Evolutionary conservation across 2,888 invertebrate species (phyloP).

Genomic region (Thalpophila matura): DNA sequence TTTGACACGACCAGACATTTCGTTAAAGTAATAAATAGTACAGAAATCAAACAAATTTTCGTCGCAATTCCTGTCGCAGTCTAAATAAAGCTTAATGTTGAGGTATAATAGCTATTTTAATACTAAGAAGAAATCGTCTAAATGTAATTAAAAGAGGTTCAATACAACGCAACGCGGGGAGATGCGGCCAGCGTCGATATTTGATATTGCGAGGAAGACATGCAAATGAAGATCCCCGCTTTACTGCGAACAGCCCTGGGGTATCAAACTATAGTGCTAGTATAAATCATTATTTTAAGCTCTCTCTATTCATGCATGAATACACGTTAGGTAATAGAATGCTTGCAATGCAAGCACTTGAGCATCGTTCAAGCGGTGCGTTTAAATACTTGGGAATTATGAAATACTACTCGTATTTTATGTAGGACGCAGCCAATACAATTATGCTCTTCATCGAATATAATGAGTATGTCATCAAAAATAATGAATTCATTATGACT

Average conservation of each 20-base stretch:
- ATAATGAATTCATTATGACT: slow-evolving; percentile 25
- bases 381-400: slow-evolving; percentile 52
- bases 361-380: slow-evolving; percentile 54
- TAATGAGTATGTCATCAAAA: slow-evolving; percentile 34
- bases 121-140: slow-evolving; percentile 77
- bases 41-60: too few species aligned
- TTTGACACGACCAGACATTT: too few species aligned
- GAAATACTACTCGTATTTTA: slow-evolving; percentile 42
- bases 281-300: slow-evolving; percentile 70
- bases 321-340: slow-evolving; percentile 65
- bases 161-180: slow-evolving; percentile 67
- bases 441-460: slow-evolving; percentile 22
- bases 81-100: neutral
- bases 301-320: slow-evolving; percentile 61
- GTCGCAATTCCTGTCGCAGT: too few species aligned
- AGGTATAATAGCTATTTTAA: neutral
- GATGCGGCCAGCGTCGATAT: slow-evolving; percentile 73
- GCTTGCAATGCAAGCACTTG: slow-evolving; percentile 61
- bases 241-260: slow-evolving; percentile 61
- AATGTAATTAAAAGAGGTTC: slow-evolving; percentile 76
- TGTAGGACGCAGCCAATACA: slow-evolving; percentile 21
- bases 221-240: slow-evolving; percentile 83
- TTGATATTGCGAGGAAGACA: slow-evolving; percentile 84
- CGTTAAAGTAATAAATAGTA: too few species aligned
- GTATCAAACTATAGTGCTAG: slow-evolving; percentile 42